Base-by-base conservation (phyloP, 2,797 vertebrate species). In the Gymnoscopelus microlampas region DNA sequence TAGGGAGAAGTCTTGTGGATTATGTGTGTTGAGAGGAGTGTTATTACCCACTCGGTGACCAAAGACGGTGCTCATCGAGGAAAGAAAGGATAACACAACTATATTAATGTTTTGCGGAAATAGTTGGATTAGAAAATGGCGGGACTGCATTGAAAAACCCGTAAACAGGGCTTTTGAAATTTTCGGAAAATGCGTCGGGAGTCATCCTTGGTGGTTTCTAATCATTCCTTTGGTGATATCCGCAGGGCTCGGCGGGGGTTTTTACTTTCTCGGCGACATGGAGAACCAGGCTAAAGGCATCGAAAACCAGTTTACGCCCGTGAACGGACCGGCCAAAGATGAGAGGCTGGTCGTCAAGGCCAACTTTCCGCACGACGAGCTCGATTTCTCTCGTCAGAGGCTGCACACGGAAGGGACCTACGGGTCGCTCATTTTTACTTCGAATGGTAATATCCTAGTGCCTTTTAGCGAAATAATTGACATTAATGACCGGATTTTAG, bases 231-330 rank as follows among this genome's bases (percentile, higher is more conserved):
- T 85, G 53, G 14, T 84, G 49, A 55, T 93, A n/a, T 0, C 32
- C 0, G 32, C 5, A 0, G 5, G 5, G 32, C 81, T 94, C 7
- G 80, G 90, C 48, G 53, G 63, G 0, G 92, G 93, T 12, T 89
- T 93, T 15, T 0, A 63, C 0, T 78, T 80, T 64, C 57, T 93
- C n/a, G 47, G 44, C 0, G n/a, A 53, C 0, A 74, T 50, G 0
- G 7, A 77, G 29, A 68, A 74, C 0, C 83, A 92, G 23, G 73
- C 90, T 60, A 11, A 8, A 32, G 56, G 56, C 24, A 83, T 93
- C 2, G 90, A 94, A 80, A 76, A 56, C 0, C 90, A 93, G 73
- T 93, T 93, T 78, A 94, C 90, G 1, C 93, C 91, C 0, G 12
- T 72, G 0, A 0, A 71, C 11, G 89, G 93, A 0, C 89, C 76